A percentile compares a stretch with the other conserved stretches of the same genome.
phyloP scores from a whole-genome alignment of 2,888 invertebrate species.

The Keiferia lycopersicella region DNA sequence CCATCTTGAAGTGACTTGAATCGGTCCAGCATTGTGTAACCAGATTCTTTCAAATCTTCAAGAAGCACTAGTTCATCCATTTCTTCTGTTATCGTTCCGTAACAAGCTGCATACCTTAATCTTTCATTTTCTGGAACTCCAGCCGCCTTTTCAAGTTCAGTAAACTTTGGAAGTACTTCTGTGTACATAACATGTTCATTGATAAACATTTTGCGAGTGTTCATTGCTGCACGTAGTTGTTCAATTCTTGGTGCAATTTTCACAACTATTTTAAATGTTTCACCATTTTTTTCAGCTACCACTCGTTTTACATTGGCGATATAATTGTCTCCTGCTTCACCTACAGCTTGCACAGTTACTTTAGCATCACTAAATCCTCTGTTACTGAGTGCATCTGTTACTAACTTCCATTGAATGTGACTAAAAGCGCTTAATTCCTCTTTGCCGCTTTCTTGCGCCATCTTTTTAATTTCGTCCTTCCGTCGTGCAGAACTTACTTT shows the following conservation, averaged over 20 bases:
- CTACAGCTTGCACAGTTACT: constrained; percentile 41
- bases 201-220: constrained; percentile 36
- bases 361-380: constrained; percentile 43
- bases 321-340: constrained; percentile 50
- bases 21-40: constrained; percentile 45
- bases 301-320: constrained; percentile 43
- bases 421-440: constrained; percentile 43
- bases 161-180: constrained; percentile 43
- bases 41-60: constrained; percentile 45
- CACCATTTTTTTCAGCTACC: constrained; percentile 40
- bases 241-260: constrained; percentile 44
- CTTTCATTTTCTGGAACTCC: constrained; percentile 41
- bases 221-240: constrained; percentile 31
- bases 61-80: constrained; percentile 50
- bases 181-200: constrained; percentile 50
- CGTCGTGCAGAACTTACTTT: too few relatives aligned
- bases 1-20: constrained; percentile 28
- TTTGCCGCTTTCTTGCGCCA: constrained; percentile 37
- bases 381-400: constrained; percentile 44
- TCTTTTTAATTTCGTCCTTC: constrained; percentile 2
- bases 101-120: constrained; percentile 44
- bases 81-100: constrained; percentile 43
- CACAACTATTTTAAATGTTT: constrained; percentile 42
- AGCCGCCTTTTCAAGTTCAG: constrained; percentile 39
- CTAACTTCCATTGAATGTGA: constrained; percentile 44